Conservation (phyloP, 1,140 invertebrate genomes). For the Saccostrea echinata region DNA sequence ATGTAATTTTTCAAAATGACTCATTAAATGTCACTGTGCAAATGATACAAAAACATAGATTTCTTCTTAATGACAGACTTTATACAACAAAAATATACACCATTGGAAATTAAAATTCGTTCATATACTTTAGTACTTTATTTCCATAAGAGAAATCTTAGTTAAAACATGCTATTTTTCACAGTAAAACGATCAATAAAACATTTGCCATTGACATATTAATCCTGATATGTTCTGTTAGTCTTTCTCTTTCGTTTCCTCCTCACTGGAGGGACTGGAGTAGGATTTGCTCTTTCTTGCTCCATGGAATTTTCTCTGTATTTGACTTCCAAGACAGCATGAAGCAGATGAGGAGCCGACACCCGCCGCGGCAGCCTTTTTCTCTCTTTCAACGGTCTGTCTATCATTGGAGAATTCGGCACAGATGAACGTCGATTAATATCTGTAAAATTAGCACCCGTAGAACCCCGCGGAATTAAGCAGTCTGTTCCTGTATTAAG, state of each 20-base stretch:
- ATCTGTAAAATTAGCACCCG: neutral
- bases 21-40: neutral
- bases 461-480: neutral
- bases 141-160: no score
- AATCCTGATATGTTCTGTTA: neutral
- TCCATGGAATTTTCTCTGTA: neutral
- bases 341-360: neutral
- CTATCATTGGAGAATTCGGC: conserved; percentile 1
- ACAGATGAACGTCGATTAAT: neutral
- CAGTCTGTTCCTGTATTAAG: neutral
- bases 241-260: conserved; percentile 1
- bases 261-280: neutral
- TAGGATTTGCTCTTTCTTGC: neutral
- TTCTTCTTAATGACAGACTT: neutral
- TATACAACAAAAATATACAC: neutral
- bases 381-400: neutral
- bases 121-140: no score
- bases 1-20: neutral
- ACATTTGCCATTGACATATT: neutral
- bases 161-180: neutral
- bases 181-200: neutral
- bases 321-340: neutral
- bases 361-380: neutral
- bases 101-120: neutral
- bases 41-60: neutral